Percentiles rank a stretch among this genome's conserved stretches.
Conservation (phyloP, 2,888 invertebrate genomes). For the Hyposoter didymator region DNA sequence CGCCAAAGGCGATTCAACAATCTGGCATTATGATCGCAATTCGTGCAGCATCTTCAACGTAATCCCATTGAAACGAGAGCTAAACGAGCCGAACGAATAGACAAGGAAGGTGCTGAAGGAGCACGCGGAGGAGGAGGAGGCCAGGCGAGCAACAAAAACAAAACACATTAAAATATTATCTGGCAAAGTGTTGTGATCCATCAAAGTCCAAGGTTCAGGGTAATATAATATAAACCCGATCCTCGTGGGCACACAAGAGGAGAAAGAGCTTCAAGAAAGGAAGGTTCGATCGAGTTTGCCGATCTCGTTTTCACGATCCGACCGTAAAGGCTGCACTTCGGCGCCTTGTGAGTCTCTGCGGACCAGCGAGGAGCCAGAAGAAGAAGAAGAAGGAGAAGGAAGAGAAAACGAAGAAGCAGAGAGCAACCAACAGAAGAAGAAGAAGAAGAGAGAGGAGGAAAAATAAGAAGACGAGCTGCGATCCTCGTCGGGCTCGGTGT, state of each 20-base stretch:
- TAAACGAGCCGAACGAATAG: constrained; percentile 5
- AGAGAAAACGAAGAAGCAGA: constrained; percentile 61
- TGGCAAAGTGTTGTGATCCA: constrained; percentile 63
- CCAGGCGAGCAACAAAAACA: constrained; percentile 17
- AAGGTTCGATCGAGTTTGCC: constrained; percentile 68
- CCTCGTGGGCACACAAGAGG: constrained; percentile 44
- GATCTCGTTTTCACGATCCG: constrained; percentile 69
- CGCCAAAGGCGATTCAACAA: neutral
- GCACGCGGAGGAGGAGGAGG: constrained; percentile 29
- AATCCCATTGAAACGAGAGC: constrained; percentile 29
- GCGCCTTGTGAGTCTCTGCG: constrained; percentile 30
- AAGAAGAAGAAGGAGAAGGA: constrained; percentile 55
- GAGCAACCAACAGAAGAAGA: constrained; percentile 56
- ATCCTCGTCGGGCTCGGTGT: constrained; percentile 61
- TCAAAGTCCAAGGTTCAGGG: constrained; percentile 63
- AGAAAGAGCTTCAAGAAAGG: constrained; percentile 56
- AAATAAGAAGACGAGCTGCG: constrained; percentile 68
- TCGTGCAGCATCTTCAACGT: constrained; percentile 26
- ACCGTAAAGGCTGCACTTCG: constrained; percentile 57
- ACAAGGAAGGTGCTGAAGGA: neutral
- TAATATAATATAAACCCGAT: constrained; percentile 64
- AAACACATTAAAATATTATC: constrained; percentile 51
- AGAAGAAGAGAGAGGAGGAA: constrained; percentile 30
- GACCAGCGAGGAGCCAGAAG: constrained; percentile 43
- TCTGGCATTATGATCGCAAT: constrained; percentile 31